Evolutionary conservation across 2,888 invertebrate species (phyloP), one percentile per base, ranked within the genome.

Genomic region (Dendrolimus houi): DNA sequence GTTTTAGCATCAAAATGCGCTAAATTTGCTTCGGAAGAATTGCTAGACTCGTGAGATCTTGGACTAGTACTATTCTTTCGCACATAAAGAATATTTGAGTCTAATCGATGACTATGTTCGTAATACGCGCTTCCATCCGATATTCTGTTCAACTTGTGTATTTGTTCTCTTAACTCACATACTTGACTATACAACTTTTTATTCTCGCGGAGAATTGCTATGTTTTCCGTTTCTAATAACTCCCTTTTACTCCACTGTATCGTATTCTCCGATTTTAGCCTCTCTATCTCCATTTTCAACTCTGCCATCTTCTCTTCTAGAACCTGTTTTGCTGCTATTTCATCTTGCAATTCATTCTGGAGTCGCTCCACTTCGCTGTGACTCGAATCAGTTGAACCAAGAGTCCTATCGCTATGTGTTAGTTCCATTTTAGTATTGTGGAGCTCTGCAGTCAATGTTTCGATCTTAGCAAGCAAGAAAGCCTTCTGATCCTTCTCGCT

Each of bases 201-300:
- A 75, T 97, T 98, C 69, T 98, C 98, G 52, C 98, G 91, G 74
- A 98, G 95, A 64, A 98, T 90, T 0, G 94, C 94, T 69, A 96
- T 91, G 77, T 97, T 97, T 71, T 98, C 98, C 0, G 97, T 96
- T 85, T 98, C 98, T 56, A 98, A 79, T 8, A 97, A 91, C 82
- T 98, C 98, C 7, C 98, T 89, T 79, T 97, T 96, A 14, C 96
- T 97, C 98, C 98, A 98, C 78, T 98, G 98, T 1, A 96, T 94
- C 0, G 97, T 97, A 83, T 98, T 98, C 86, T 98, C 98, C 0
- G 95, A 95, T 87, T 98, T 98, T 12, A 98, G 87, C 67, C 94
- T 92, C 77, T 98, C 98, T 66, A 98, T 83, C 93, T 97, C 85
- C 77, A 90, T 87, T 71, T 79, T 86, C 12, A 75, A 66, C 62